A percentile compares a stretch with the other conserved stretches of the same genome.
phyloP scores from a whole-genome alignment of 2,113 vertebrate genomes.

The Columba janthina region DNA sequence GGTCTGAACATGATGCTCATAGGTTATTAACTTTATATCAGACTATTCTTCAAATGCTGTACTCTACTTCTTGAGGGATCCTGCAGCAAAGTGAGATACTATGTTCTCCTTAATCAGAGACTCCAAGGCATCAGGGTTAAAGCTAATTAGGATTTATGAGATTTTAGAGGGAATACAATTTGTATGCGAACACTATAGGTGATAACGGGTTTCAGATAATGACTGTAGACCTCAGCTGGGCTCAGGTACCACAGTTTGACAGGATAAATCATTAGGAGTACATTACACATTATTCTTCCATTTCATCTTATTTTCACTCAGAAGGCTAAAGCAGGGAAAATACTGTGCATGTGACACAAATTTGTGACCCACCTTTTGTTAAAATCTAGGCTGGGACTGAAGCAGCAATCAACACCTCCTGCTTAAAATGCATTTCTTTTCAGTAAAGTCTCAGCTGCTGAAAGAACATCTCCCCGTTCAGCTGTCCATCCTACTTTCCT shows the following conservation, averaged over 20 bases:
- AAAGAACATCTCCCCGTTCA: background rate
- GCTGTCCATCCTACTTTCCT: background rate
- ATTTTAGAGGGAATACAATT: background rate
- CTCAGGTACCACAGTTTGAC: background rate
- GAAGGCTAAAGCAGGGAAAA: background rate
- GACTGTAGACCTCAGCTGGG: background rate
- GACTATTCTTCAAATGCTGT: background rate
- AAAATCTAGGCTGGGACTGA: background rate
- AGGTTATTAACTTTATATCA: background rate
- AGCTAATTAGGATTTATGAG: conserved; percentile 45
- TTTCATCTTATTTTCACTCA: background rate
- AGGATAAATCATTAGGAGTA: background rate
- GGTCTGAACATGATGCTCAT: background rate
- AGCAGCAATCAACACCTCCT: background rate
- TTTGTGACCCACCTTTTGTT: background rate
- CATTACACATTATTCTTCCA: background rate
- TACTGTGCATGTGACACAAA: background rate
- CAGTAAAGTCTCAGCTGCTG: background rate
- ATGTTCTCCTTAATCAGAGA: conserved; percentile 2
- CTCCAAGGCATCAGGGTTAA: background rate
- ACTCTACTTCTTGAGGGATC: background rate
- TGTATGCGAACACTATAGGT: background rate
- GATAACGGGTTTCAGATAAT: background rate
- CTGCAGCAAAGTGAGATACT: background rate
- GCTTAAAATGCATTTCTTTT: background rate